A percentile compares a stretch with the other conserved stretches of the same genome.
These are phyloP conservation scores for Euura lappo DNA, from an alignment of 1,140 invertebrate species.

Conservation along the genomic window DNA sequence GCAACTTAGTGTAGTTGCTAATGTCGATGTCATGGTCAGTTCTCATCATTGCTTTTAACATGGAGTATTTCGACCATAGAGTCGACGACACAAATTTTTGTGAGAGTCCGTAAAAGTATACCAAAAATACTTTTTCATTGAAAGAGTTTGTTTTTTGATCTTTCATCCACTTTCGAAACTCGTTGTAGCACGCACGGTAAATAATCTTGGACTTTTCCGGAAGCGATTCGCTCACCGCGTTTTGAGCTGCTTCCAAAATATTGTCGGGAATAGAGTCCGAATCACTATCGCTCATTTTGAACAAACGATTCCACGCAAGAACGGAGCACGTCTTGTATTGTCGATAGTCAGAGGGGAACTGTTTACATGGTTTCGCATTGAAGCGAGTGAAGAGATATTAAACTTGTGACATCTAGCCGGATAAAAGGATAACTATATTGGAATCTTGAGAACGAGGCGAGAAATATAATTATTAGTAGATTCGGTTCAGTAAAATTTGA, in stretches of 20 bases:
- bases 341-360: slow-evolving; percentile 13
- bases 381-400: not conserved
- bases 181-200: slow-evolving; percentile 16
- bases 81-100: slow-evolving; percentile 9
- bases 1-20: slow-evolving; percentile 14
- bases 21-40: slow-evolving; percentile 13
- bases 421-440: too few species aligned
- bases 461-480: too few species aligned
- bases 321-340: slow-evolving; percentile 13
- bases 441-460: too few species aligned
- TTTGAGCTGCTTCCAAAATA: slow-evolving; percentile 18
- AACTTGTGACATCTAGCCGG: too few species aligned
- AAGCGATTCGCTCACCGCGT: slow-evolving; percentile 15
- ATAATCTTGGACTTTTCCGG: slow-evolving; percentile 17
- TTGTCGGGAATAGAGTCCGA: slow-evolving; percentile 12
- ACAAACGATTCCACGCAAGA: not conserved
- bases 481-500: too few species aligned
- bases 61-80: slow-evolving; percentile 14
- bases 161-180: slow-evolving; percentile 15
- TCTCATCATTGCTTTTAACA: slow-evolving; percentile 17
- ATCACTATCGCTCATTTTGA: slow-evolving; percentile 10
- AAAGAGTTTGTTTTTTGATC: not conserved
- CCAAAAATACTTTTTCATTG: slow-evolving; percentile 14
- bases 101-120: slow-evolving; percentile 11
- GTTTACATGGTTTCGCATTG: slow-evolving; percentile 5